Evolutionary conservation across 2,113 vertebrate species (phyloP).

Genomic region (Rhea americana): DNA sequence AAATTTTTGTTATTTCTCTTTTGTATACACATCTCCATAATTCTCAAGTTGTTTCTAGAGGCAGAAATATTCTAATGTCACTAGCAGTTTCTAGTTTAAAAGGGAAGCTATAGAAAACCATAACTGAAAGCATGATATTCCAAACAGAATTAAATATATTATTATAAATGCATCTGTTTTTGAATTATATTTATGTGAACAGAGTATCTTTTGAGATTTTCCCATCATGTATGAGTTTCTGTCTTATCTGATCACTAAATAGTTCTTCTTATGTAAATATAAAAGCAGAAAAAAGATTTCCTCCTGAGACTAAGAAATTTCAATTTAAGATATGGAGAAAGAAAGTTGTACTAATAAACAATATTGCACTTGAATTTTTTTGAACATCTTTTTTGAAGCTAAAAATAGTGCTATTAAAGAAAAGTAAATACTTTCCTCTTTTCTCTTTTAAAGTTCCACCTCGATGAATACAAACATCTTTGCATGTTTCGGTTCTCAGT

Average conservation of each 20-base stretch:
- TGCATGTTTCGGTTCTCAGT: neutral
- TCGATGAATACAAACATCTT: neutral
- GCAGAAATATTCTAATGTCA: neutral
- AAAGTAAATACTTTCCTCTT: neutral
- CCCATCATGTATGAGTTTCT: neutral
- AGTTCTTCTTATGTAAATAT: neutral
- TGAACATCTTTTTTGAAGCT: neutral
- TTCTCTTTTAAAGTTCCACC: neutral
- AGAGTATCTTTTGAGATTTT: neutral
- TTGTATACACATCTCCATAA: neutral
- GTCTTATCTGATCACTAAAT: neutral
- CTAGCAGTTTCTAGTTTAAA: neutral
- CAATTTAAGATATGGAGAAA: neutral
- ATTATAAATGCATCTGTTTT: neutral
- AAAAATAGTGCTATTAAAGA: neutral
- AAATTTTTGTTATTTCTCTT: neutral
- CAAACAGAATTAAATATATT: neutral
- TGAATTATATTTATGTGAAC: neutral
- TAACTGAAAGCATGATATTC: neutral
- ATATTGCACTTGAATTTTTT: neutral
- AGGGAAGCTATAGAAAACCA: neutral
- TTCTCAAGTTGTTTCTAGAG: accelerated
- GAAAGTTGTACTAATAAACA: neutral
- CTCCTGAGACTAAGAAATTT: neutral
- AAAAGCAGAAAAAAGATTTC: neutral